phyloP scores from a whole-genome alignment of 2,888 invertebrate species.

The Dynastes grantii region DNA sequence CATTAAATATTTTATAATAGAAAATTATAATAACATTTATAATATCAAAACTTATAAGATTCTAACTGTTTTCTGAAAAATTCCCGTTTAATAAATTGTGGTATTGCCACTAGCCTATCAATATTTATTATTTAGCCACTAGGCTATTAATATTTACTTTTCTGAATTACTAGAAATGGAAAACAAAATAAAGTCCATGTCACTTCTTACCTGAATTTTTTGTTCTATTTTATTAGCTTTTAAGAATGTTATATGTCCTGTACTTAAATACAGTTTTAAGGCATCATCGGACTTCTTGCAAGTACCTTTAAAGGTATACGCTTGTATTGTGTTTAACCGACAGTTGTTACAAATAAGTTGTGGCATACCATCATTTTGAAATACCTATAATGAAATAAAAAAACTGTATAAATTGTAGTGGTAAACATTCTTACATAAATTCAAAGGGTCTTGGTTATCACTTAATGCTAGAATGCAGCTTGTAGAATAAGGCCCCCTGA shows the following conservation, averaged over 20 bases:
- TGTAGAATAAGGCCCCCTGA: constrained; percentile 1
- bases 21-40: too few relatives aligned
- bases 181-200: too few relatives aligned
- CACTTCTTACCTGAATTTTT: constrained; percentile 48
- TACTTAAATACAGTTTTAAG: constrained; percentile 79
- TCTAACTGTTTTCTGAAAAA: too few relatives aligned
- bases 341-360: constrained; percentile 81
- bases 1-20: too few relatives aligned
- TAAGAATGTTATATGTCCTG: constrained; percentile 69
- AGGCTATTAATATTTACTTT: too few relatives aligned
- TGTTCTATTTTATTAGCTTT: constrained; percentile 33
- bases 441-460: background rate
- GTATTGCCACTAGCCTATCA: too few relatives aligned
- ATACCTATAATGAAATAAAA: constrained; percentile 70
- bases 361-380: constrained; percentile 83
- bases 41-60: too few relatives aligned
- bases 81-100: too few relatives aligned
- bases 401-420: constrained; percentile 31
- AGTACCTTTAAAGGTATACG: constrained; percentile 83
- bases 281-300: constrained; percentile 84
- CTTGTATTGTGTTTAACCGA: constrained; percentile 78
- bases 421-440: too few relatives aligned
- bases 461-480: background rate
- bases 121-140: too few relatives aligned
- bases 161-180: too few relatives aligned